Conservation (phyloP, 2,797 vertebrate genomes). For the Crypturellus tataupa region DNA sequence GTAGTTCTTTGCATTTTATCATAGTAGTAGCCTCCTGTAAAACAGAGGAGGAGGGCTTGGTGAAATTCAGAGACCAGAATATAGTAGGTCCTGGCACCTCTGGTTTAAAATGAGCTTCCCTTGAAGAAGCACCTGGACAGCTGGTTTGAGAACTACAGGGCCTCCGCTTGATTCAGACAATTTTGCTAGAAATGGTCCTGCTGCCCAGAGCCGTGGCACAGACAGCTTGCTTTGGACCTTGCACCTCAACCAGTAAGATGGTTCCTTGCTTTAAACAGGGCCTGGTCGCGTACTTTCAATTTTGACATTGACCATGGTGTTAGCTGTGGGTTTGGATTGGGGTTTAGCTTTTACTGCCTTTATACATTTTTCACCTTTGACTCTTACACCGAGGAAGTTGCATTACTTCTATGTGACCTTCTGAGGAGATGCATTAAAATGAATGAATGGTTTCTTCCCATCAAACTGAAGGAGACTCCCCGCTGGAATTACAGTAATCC, state of each 20-base stretch:
- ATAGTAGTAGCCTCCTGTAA: not conserved
- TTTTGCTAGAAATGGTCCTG: not conserved
- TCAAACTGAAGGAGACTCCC: constrained; percentile 42
- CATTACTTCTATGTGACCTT: not conserved
- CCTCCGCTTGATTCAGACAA: not conserved
- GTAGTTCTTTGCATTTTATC: not conserved
- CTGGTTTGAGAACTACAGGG: not conserved
- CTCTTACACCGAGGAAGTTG: not conserved
- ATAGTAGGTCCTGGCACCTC: not conserved
- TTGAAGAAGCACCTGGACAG: not conserved
- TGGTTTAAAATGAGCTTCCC: not conserved
- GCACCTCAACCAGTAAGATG: too few species aligned
- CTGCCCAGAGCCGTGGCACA: not conserved
- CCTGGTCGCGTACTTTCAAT: not conserved
- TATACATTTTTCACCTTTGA: rapidly evolving
- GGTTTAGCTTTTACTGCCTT: not conserved
- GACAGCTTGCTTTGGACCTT: not conserved
- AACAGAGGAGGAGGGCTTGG: not conserved
- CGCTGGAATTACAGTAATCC: not conserved
- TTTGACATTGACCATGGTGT: not conserved
- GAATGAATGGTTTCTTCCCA: constrained; percentile 36
- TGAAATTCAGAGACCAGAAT: not conserved
- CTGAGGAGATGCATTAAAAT: not conserved
- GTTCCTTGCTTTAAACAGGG: not conserved
- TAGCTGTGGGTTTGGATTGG: not conserved